phyloP scores from a whole-genome alignment of 1,140 invertebrate species.

The Sitophilus oryzae region DNA sequence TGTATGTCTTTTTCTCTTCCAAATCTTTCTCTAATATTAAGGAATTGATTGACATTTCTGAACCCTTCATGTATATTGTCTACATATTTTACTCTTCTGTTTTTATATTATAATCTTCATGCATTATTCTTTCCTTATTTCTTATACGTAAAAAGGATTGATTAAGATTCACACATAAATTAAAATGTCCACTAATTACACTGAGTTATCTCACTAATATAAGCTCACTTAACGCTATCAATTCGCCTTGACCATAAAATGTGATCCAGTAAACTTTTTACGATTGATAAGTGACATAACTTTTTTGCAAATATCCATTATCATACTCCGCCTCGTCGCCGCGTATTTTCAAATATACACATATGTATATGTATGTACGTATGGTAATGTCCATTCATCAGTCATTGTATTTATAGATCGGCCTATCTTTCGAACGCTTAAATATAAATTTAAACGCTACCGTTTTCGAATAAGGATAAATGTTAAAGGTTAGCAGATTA shows the following conservation, averaged over 20 bases:
- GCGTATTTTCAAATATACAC: not conserved
- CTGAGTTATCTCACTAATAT: too few species aligned
- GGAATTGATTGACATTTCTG: too few species aligned
- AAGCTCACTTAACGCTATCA: not conserved
- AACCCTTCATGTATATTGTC: too few species aligned
- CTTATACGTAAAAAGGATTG: too few species aligned
- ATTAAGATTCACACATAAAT: too few species aligned
- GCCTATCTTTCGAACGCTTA: not conserved
- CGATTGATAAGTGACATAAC: slow-evolving; percentile 16
- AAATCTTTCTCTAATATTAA: too few species aligned
- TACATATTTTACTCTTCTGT: too few species aligned
- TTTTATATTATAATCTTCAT: too few species aligned
- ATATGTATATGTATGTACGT: too few species aligned
- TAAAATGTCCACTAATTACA: too few species aligned
- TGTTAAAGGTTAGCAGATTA: not conserved
- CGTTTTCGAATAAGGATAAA: not conserved
- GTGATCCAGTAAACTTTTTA: slow-evolving; percentile 9
- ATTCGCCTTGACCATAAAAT: slow-evolving; percentile 9
- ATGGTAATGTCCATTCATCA: not conserved
- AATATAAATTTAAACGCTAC: not conserved
- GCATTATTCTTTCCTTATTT: too few species aligned
- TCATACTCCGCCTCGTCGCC: not conserved
- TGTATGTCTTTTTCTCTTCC: too few species aligned
- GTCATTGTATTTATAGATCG: not conserved
- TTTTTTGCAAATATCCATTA: not conserved